Percentiles rank a stretch among this genome's conserved stretches.
Conservation (phyloP, 1,140 invertebrate species). For the Musca vetustissima region DNA sequence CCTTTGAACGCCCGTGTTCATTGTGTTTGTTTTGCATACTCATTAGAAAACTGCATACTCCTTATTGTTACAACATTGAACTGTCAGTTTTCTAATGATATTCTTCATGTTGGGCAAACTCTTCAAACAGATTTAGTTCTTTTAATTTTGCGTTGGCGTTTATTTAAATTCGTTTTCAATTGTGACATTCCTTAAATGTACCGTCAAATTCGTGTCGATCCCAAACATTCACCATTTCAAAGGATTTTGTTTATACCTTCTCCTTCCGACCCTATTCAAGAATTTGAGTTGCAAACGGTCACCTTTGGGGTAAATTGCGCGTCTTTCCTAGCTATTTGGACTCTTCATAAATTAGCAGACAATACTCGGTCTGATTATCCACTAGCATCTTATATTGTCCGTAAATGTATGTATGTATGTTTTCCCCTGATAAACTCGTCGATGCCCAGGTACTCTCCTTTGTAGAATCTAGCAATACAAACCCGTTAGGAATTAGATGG, state of each 20-base stretch:
- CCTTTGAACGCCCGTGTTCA: too few species aligned
- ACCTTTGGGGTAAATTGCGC: conserved; percentile 44
- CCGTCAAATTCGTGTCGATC: conserved; percentile 35
- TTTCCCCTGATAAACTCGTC: neutral
- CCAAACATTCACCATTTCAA: conserved; percentile 40
- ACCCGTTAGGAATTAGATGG: neutral
- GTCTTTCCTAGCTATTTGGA: neutral
- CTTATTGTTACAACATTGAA: neutral
- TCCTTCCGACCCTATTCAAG: conserved; percentile 28
- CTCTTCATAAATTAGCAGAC: neutral
- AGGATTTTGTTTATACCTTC: conserved; percentile 48
- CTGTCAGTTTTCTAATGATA: neutral
- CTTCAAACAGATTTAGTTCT: conserved; percentile 30
- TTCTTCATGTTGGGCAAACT: neutral
- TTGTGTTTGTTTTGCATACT: too few species aligned
- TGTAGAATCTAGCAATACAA: neutral
- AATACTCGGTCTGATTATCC: neutral
- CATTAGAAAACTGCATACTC: too few species aligned
- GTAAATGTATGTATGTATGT: neutral
- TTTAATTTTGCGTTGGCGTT: conserved; percentile 27
- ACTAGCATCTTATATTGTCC: neutral
- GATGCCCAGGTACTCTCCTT: neutral
- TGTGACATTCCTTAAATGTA: conserved; percentile 47
- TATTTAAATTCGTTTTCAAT: conserved; percentile 19
- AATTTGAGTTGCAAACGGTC: too few species aligned